These are phyloP conservation scores for Drosophila ercepeae DNA, from an alignment of 1,140 invertebrate genomes.

Conservation along the genomic window DNA sequence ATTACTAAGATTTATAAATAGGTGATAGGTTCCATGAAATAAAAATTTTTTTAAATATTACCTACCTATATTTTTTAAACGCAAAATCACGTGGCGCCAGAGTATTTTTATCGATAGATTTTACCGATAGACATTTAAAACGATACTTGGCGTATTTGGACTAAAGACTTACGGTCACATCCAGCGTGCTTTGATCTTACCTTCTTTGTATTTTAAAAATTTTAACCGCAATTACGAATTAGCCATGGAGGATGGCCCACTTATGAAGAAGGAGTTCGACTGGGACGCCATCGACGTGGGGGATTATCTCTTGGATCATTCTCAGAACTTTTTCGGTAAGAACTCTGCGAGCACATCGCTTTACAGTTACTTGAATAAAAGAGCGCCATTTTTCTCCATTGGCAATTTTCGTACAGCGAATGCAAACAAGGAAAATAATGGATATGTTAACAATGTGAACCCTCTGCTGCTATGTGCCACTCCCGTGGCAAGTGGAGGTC, in stretches of 20 bases:
- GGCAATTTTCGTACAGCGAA: constrained; percentile 1
- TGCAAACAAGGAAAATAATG: constrained; percentile 39
- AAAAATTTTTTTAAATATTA: no score
- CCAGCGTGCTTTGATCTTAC: background rate
- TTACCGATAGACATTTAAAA: background rate
- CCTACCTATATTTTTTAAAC: no score
- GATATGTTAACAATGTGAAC: constrained; percentile 21
- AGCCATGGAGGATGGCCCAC: background rate
- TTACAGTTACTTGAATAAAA: constrained; percentile 11
- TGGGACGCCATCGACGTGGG: constrained; percentile 55
- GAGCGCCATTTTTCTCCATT: constrained; percentile 46
- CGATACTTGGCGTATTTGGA: background rate
- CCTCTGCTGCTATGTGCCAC: background rate
- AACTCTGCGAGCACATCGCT: background rate
- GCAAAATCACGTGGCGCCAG: no score
- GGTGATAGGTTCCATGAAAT: no score
- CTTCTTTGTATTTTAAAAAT: background rate
- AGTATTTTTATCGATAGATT: background rate
- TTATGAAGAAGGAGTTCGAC: constrained; percentile 22
- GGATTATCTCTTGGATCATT: constrained; percentile 54
- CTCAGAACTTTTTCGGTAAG: constrained; percentile 55
- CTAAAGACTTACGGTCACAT: background rate
- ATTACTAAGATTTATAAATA: no score
- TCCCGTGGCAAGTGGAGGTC: background rate
- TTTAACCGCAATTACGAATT: background rate